Percentiles rank a stretch among this genome's conserved stretches.
These are phyloP conservation scores for Ariopsis seemanni DNA, from an alignment of 2,113 vertebrate species.

Conservation along the genomic window DNA sequence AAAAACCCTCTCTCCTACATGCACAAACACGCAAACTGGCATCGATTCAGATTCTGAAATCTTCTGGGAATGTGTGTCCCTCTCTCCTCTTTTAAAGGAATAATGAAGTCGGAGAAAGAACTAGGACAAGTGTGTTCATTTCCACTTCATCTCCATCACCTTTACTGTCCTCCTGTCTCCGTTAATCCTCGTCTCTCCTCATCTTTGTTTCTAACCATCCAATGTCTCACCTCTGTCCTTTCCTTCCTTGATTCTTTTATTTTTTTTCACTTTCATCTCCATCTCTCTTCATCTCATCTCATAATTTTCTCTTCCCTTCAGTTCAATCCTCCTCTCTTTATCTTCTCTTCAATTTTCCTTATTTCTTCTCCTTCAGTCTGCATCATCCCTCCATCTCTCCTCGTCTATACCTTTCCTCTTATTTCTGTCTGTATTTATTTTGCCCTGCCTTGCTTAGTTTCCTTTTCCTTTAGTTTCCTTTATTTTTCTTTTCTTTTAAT, in stretches of 20 bases:
- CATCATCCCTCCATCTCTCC: background rate
- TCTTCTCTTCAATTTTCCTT: background rate
- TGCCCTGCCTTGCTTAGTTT: background rate
- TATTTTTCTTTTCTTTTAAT: background rate
- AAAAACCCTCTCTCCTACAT: background rate
- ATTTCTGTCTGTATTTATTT: background rate
- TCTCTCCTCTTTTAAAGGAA: background rate
- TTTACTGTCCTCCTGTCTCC: background rate
- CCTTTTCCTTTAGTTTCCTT: background rate
- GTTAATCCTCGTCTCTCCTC: background rate
- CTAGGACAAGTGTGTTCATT: conserved; percentile 2
- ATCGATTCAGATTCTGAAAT: background rate
- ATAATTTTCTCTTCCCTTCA: background rate
- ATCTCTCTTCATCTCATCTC: background rate
- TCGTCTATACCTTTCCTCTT: background rate
- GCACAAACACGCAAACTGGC: conserved; percentile 1
- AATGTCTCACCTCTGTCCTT: background rate
- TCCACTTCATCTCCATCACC: background rate
- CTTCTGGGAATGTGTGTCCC: background rate
- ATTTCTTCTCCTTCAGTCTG: background rate
- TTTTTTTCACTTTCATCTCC: background rate
- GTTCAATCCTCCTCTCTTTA: background rate
- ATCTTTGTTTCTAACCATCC: background rate
- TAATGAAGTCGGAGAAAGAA: background rate
- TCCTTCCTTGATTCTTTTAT: too few relatives aligned